phyloP scores from a whole-genome alignment of 1,140 invertebrate genomes.

The silkworm (Bombyx mori) region DNA sequence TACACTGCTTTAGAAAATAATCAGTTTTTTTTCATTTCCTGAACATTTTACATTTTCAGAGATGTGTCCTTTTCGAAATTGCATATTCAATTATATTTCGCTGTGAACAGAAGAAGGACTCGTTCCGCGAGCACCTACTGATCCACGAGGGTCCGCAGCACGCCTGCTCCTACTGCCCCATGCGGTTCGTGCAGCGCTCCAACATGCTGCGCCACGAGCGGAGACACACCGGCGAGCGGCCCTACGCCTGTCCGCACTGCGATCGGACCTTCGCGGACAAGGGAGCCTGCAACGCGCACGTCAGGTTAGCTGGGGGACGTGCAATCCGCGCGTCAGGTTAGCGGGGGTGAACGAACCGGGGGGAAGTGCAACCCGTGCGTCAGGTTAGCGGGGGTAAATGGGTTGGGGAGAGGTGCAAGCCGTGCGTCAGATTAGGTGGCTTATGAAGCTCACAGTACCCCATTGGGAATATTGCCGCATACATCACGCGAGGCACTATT shows the following conservation, averaged over 20 bases:
- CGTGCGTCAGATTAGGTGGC: constrained; percentile 61
- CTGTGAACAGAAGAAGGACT: constrained; percentile 64
- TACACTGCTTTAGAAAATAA: too few species aligned
- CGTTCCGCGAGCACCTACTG: constrained; percentile 70
- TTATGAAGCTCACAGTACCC: too few species aligned
- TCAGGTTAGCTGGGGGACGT: constrained; percentile 59
- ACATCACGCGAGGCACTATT: too few species aligned
- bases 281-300: constrained; percentile 72
- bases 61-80: too few species aligned
- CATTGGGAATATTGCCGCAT: too few species aligned
- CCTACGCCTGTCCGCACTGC: constrained; percentile 72
- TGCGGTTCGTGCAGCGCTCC: constrained; percentile 72
- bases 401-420: constrained; percentile 72
- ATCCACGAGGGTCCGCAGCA: constrained; percentile 72
- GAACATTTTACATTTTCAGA: too few species aligned
- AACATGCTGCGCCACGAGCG: constrained; percentile 73
- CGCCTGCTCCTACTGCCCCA: constrained; percentile 72
- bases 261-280: constrained; percentile 71
- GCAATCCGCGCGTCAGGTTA: constrained; percentile 66
- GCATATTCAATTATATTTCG: neutral
- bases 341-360: too few species aligned
- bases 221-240: constrained; percentile 71
- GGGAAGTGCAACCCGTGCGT: constrained; percentile 33
- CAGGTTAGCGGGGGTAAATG: constrained; percentile 69
- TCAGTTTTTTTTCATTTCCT: too few species aligned